Percentiles rank a stretch among this genome's conserved stretches.
Conservation (phyloP, 2,113 vertebrate genomes). For the cat (Felis catus) region DNA sequence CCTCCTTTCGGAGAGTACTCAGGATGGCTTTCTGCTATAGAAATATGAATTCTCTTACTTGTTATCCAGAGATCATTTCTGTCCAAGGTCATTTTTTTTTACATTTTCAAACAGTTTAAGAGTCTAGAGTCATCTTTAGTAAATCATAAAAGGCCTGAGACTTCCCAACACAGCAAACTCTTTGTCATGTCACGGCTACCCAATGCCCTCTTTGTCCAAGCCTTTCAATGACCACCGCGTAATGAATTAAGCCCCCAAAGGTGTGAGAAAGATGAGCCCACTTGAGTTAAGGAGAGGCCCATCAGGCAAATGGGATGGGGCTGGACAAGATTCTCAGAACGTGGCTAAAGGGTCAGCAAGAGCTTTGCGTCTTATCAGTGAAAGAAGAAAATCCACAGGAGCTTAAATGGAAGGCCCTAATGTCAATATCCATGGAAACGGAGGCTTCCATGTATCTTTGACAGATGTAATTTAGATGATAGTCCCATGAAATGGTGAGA, state of each 20-base stretch:
- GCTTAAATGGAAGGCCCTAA: constrained; percentile 6
- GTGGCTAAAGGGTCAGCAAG: not conserved
- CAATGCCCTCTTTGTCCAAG: not conserved
- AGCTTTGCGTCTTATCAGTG: not conserved
- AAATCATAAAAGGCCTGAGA: not conserved
- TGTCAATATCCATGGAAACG: not conserved
- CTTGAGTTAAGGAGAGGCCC: not conserved
- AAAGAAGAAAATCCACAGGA: constrained; percentile 2
- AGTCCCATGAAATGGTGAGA: rapidly evolving
- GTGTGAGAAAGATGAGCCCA: constrained; percentile 8
- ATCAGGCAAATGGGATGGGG: not conserved
- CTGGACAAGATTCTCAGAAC: not conserved
- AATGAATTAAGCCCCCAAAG: not conserved
- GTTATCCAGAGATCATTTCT: constrained; percentile 23
- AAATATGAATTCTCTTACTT: not conserved
- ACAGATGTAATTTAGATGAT: constrained; percentile 8
- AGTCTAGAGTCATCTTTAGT: not conserved
- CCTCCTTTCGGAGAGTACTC: not conserved
- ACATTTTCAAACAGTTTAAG: not conserved
- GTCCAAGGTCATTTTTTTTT: constrained; percentile 6
- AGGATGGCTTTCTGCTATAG: not conserved
- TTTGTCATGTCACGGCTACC: not conserved
- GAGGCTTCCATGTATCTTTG: not conserved
- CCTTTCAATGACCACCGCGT: not conserved
- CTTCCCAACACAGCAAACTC: not conserved